Evolutionary conservation across 2,113 vertebrate species (phyloP), one percentile per base, ranked within the genome.

Genomic region (Tyto alba): DNA sequence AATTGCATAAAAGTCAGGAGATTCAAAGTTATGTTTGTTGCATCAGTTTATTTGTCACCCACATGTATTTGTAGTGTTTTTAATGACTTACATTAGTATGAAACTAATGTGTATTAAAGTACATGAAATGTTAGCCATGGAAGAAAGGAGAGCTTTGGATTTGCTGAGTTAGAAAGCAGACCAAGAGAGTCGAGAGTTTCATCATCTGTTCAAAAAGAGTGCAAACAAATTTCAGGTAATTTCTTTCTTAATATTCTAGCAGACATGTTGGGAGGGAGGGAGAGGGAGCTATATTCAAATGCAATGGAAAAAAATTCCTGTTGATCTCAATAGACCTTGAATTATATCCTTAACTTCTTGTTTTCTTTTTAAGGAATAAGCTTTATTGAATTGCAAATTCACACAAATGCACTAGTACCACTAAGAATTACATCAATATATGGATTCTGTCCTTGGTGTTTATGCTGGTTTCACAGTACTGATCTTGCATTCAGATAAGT

Each of bases 1-100:
- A 97, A 97, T 97, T 95, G 95, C 96, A 43, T 92, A 80, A 95
- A 96, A 97, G 90, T 88, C 92, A 96, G 91, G 95, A 96, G 91
- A 96, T 93, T 92, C 85, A 14, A 89, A 94, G 92, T 96, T 94
- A 85, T 43, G 79, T 90, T 95, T 96, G 67, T 82, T 82, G 40
- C 43, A n/a, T 88, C 74, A 32, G 71, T 95, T 95, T 52, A 32
- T 92, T 93, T 97, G 87, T 95, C 95, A 96, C 72, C 88, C 73
- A 38, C 86, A 4, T 64, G 66, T 77, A 83, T 91, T 89, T 94
- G 92, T 80, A 34, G 63, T 79, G 29, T 88, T 96, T 96, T 62
- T 77, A 83, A 9, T 72, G 56, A 29, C 90, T 95, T 95, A 62
- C 78, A 91, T 95, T 95, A 63, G 41, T 75, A 73, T 52, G 84